Base-by-base conservation (phyloP, 2,113 vertebrate species). In the Beaufortia kweichowensis region DNA sequence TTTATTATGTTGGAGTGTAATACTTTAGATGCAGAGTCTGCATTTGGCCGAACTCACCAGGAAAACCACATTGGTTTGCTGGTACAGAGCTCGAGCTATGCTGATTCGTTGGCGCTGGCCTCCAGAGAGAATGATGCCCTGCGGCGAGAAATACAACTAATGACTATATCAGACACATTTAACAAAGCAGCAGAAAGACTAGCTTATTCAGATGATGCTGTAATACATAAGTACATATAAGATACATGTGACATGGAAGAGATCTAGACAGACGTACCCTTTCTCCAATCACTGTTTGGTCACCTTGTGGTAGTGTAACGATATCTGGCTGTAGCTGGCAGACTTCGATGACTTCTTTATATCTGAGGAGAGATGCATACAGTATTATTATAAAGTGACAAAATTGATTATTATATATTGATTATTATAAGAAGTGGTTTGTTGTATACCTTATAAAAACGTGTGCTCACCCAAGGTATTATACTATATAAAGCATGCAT, bases 81-180 rank as follows among this genome's bases (percentile, higher is more conserved):
- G 97, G 89, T 99, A 99, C 75, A 99, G 89, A 1, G 95, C 95
- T 84, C 97, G 89, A 80, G 97, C 97, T 76, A 99, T 95, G 0
- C 96, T 96, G 85, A 99, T 99, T 0, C 97, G 91, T 78, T 99
- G 97, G 14, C 95, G 94, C 89, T 98, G 97, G 33, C 97, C 97
- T 21, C 97, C 97, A 41, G 96, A 98, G 57, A 99, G 91, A 87
- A 96, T 99, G 86, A 99, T 95, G 0, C 97, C 97, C 97, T 99
- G 88, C n/a, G 3, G 19, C 59, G 59, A 79, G n/a, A 35, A 21
- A 79, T 4, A 4, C 11, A 10, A 1, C 31, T 8, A 57, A 33
- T 68, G 55, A 33, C 15, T 29, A 24, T 33, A 10, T 57, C 39
- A 41, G 14, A 71, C 26, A 67, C 11, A 55, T 3, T 10, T 15